Percentiles rank a stretch among this genome's conserved stretches.
These are phyloP conservation scores for Drosophila parvula DNA, from an alignment of 1,140 invertebrate species.

Conservation along the genomic window DNA sequence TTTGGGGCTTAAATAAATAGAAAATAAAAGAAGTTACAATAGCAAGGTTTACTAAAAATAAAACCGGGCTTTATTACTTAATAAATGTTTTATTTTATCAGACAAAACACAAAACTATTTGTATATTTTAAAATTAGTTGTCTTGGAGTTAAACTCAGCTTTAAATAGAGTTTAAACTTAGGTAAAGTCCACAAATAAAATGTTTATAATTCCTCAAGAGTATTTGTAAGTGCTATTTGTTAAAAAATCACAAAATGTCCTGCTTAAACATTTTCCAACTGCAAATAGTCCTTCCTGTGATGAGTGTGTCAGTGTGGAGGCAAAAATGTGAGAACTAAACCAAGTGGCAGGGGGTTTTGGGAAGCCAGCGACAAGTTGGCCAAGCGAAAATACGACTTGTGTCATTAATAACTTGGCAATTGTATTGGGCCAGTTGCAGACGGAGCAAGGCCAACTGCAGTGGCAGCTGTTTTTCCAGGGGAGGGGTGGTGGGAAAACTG, in stretches of 20 bases:
- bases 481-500: too few species aligned
- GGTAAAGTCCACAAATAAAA: background rate
- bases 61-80: too few species aligned
- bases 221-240: background rate
- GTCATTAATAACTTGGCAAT: conserved; percentile 77
- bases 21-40: background rate
- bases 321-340: conserved; percentile 7
- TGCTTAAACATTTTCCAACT: conserved; percentile 19
- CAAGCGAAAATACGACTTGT: conserved; percentile 61
- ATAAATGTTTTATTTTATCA: too few species aligned
- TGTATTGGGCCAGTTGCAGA: conserved; percentile 52
- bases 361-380: conserved; percentile 45
- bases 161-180: background rate
- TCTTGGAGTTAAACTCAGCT: too few species aligned
- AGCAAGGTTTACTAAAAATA: too few species aligned
- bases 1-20: background rate
- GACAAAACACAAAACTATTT: too few species aligned
- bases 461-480: conserved; percentile 26
- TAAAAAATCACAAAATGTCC: conserved; percentile 1
- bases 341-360: background rate
- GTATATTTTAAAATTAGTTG: too few species aligned
- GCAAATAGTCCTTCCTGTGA: conserved; percentile 2
- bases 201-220: background rate
- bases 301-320: conserved; percentile 13
- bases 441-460: conserved; percentile 36